Conservation (phyloP, 2,888 invertebrate species). For the Bedellia somnulentella region DNA sequence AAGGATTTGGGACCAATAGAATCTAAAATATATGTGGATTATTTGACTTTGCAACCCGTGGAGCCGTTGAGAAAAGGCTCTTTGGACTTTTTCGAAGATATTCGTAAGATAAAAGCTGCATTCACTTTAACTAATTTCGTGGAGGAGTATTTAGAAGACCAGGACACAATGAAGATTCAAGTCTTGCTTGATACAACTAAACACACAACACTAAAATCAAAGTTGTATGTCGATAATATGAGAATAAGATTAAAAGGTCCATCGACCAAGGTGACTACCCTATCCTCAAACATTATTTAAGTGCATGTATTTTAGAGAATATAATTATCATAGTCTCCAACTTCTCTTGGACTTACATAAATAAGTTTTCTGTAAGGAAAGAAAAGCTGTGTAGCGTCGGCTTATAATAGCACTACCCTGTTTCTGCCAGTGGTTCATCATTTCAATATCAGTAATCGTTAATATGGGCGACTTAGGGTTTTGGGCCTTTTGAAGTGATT, state of each 20-base stretch:
- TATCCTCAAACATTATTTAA: too few species aligned
- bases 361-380: too few species aligned
- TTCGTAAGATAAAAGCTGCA: slow-evolving; percentile 43
- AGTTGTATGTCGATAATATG: slow-evolving; percentile 35
- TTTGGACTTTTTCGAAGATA: slow-evolving; percentile 42
- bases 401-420: too few species aligned
- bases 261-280: slow-evolving; percentile 34
- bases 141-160: slow-evolving; percentile 39
- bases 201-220: slow-evolving; percentile 34
- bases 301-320: too few species aligned
- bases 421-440: too few species aligned
- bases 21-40: slow-evolving; percentile 33
- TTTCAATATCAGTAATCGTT: too few species aligned
- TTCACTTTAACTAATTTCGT: slow-evolving; percentile 34
- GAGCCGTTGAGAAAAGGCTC: slow-evolving; percentile 27
- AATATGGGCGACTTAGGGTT: too few species aligned
- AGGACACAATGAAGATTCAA: slow-evolving; percentile 46
- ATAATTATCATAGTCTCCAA: too few species aligned
- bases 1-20: slow-evolving; percentile 21
- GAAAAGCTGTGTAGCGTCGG: too few species aligned
- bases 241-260: slow-evolving; percentile 42
- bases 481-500: too few species aligned
- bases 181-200: slow-evolving; percentile 45
- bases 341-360: too few species aligned
- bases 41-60: slow-evolving; percentile 33